These are phyloP conservation scores for Oryzias javanicus DNA, from an alignment of 2,113 vertebrate species.

Conservation along the genomic window DNA sequence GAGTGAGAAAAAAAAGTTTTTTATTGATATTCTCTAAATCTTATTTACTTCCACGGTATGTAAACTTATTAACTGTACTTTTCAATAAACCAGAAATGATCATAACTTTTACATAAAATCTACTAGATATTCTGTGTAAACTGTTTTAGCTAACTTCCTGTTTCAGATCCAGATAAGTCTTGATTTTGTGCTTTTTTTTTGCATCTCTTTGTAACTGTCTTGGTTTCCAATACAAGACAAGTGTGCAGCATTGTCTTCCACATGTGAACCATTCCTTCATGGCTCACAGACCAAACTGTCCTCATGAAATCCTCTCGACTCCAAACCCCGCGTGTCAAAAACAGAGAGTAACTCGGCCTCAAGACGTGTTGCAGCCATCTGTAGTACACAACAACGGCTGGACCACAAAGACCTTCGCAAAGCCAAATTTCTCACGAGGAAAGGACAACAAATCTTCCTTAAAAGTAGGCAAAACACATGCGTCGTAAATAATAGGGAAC, in stretches of 20 bases:
- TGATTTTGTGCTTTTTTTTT: not conserved
- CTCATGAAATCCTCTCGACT: conserved; percentile 3
- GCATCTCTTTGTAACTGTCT: conserved; percentile 7
- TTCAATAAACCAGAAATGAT: too few relatives aligned
- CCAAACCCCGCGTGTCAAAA: not conserved
- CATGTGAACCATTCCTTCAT: conserved; percentile 32
- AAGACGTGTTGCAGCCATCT: conserved; percentile 1
- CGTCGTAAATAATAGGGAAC: conserved; percentile 3
- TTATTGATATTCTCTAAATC: too few relatives aligned
- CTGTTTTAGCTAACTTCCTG: too few relatives aligned
- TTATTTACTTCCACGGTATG: too few relatives aligned
- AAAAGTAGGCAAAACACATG: not conserved
- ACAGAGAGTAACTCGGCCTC: not conserved
- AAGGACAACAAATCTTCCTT: not conserved
- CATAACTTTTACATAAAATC: too few relatives aligned
- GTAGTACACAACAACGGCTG: conserved; percentile 10
- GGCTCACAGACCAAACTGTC: conserved; percentile 29
- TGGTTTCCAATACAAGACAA: conserved; percentile 24
- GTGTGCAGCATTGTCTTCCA: conserved; percentile 18
- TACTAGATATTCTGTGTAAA: too few relatives aligned
- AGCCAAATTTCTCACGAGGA: not conserved
- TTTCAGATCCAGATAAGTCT: too few relatives aligned
- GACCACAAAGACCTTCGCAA: conserved; percentile 4
- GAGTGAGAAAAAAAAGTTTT: too few relatives aligned
- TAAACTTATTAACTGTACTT: too few relatives aligned